Evolutionary conservation across 2,797 vertebrate species (phyloP).

Genomic region (Micromesistius poutassou): DNA sequence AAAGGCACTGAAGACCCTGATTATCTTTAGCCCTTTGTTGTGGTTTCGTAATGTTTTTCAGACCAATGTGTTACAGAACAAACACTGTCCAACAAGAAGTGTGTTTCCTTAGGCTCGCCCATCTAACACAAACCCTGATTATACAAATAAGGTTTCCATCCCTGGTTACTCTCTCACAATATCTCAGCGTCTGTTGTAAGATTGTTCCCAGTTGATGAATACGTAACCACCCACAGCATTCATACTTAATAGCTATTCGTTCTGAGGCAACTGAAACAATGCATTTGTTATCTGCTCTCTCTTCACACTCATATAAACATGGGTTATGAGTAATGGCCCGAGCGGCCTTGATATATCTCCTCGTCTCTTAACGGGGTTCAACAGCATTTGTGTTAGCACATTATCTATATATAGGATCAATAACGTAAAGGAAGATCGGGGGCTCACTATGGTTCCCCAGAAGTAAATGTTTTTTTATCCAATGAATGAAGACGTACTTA

Average conservation of each 20-base stretch:
- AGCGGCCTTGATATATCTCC: not conserved
- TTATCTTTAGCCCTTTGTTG: not conserved
- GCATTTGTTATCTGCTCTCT: slow-evolving; percentile 2
- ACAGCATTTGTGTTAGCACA: not conserved
- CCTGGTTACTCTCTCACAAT: no score
- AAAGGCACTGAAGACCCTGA: slow-evolving; percentile 37
- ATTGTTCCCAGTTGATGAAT: slow-evolving; percentile 21
- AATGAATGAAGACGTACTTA: not conserved
- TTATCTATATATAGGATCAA: not conserved
- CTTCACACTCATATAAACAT: not conserved
- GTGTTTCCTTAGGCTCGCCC: not conserved
- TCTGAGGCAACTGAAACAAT: slow-evolving; percentile 13
- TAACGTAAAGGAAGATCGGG: not conserved
- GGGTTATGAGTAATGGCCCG: not conserved
- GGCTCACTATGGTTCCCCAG: not conserved
- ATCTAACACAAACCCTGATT: not conserved
- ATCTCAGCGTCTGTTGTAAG: not conserved
- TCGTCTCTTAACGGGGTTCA: not conserved
- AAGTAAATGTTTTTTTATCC: not conserved
- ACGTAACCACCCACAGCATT: slow-evolving; percentile 39
- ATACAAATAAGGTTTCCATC: not conserved
- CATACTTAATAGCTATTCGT: slow-evolving; percentile 12
- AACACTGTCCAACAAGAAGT: not conserved
- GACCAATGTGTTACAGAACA: not conserved
- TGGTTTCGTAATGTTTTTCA: slow-evolving; percentile 1